Evolutionary conservation across 1,140 invertebrate species (phyloP), one percentile per base, ranked within the genome.

Genomic region (Anoplophora glabripennis): DNA sequence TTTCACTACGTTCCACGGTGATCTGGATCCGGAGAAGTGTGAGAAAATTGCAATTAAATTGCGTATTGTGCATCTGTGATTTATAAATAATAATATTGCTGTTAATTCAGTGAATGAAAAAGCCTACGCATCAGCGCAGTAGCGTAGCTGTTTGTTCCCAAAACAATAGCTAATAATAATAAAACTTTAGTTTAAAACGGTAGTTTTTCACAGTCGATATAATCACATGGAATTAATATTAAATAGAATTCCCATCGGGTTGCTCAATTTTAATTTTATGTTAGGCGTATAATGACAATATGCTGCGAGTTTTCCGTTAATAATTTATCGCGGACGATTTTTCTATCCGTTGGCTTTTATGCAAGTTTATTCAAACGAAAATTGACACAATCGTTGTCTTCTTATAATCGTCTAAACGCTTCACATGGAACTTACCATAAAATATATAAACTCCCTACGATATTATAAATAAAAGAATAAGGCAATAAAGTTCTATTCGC

Each of bases 81-180:
- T 28, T 28, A 17, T 46, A 21, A 46, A n/a, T 21, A 46, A 46
- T 46, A 28, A 28, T 46, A 18, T 21, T 46, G 28, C 44, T 46
- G 44, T 46, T 46, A 46, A 46, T 46, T 17, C 44, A 18, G 8
- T 46, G 44, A 46, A 46, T 46, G 15, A 18, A 46, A 46, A 46
- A 17, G 44, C 28, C 44, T 46, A 46, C 44, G 44, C 44, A 46
- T 46, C 18, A 18, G 7, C 4, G 1, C 28, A 18, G 15, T 11
- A 15, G 44, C 38, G 3, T 14, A 15, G 38, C 14, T 40, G 38
- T 14, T 40, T 28, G 28, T 11, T 15, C 44, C 44, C 17, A 46
- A 46, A 46, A 46, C 44, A 46, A 46, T 46, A 46, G 44, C 18
- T 46, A 14, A 17, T 46, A 46, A 46, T n/a, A 46, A 21, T 18